Evolutionary conservation across 2,113 vertebrate genomes (phyloP), one percentile per base, ranked within the genome.

Genomic region (Salvator merianae): DNA sequence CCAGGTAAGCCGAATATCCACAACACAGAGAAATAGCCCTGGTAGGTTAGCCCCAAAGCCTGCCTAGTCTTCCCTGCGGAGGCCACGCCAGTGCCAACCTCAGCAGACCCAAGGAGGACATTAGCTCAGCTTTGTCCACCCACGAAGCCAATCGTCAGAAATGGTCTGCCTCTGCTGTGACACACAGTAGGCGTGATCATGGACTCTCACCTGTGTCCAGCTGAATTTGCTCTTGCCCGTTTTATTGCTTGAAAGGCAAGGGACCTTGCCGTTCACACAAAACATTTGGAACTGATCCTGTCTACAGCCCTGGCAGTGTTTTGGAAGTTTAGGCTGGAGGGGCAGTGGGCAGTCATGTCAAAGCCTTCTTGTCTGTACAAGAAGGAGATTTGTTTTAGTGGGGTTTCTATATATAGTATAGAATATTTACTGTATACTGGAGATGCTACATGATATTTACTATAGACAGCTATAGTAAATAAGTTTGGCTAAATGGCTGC

Each of bases 1-100:
- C 89, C 62, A 96, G 96, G 96, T 96, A 87, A 94, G 95, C 83
- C 88, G 59, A 66, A 14, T 50, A 13, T 13, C 2, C 3, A 9
- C 22, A 26, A 20, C 4, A 5, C 13, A 7, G 28, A 1, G 10
- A 40, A 9, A 75, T 30, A 81, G 4, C 50, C 28, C 6, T 36
- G 20, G 5, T 9, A 43, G 43, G 26, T 80, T 38, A 47, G 16
- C 9, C 30, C 2, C 16, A 62, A 18, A 38, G 28, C 12, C 32
- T 12, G 2, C 2, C 30, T 22, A 36, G 3, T 28, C 55, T 59
- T 24, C 34, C 75, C 50, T 5, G 18, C 32, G 59, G 75, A 22
- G 14, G n/a, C 7, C 75, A 59, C 5, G 18, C 50, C 34, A 32
- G 9, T 59, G 53, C 20, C 4, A 20, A 20, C 30, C 75, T 55